phyloP scores from a whole-genome alignment of 2,113 vertebrate species.

The Mobula birostris region DNA sequence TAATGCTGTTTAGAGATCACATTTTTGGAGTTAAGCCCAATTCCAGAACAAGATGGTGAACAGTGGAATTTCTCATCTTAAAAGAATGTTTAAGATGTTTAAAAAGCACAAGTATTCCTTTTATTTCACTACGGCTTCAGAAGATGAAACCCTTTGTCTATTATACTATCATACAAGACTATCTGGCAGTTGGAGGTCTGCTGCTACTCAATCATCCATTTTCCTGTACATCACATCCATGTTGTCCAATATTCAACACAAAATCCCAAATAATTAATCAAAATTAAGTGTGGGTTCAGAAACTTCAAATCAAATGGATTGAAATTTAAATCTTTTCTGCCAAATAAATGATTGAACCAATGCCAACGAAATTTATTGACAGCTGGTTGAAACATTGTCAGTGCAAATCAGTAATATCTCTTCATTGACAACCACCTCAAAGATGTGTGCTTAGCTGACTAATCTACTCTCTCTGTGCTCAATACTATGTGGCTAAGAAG shows the following conservation, averaged over 20 bases:
- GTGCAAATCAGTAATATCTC: too few relatives aligned
- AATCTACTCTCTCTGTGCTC: too few relatives aligned
- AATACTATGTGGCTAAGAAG: too few relatives aligned
- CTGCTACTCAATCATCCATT: not conserved
- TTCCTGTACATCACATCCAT: not conserved
- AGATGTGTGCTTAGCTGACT: too few relatives aligned
- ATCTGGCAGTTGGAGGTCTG: not conserved
- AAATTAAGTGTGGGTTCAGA: not conserved
- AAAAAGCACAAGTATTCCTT: too few relatives aligned
- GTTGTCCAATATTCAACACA: not conserved
- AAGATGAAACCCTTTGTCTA: not conserved
- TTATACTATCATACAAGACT: not conserved
- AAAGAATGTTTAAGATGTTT: too few relatives aligned
- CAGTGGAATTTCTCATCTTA: too few relatives aligned
- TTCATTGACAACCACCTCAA: too few relatives aligned
- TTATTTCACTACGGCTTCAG: too few relatives aligned
- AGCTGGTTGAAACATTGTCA: not conserved
- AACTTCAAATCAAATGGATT: not conserved
- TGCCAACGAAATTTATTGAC: not conserved
- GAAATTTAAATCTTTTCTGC: not conserved
- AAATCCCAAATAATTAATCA: not conserved
- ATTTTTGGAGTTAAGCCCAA: not conserved
- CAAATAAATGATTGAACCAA: not conserved
- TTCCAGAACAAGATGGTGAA: not conserved
- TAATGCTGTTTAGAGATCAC: too few relatives aligned